phyloP scores from a whole-genome alignment of 1,140 invertebrate species.

The Aplysia californica region DNA sequence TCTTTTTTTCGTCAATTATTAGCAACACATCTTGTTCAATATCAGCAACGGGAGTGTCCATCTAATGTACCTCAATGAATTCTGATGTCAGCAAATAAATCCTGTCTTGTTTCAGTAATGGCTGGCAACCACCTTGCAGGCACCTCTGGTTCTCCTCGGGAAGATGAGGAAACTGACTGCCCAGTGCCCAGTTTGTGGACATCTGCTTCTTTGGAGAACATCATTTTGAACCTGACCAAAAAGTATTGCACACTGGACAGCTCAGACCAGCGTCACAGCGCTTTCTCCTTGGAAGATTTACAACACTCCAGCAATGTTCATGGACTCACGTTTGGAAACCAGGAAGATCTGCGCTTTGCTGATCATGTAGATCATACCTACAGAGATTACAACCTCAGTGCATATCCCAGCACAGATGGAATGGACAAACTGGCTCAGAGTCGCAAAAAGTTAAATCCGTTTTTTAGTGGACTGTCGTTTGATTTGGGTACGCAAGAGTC shows the following conservation, averaged over 20 bases:
- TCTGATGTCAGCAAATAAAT: no score
- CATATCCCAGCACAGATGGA: conserved; percentile 13
- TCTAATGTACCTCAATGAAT: no score
- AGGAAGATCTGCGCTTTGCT: conserved; percentile 19
- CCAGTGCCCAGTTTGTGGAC: conserved; percentile 29
- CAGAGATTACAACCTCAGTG: not conserved
- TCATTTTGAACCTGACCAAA: conserved; percentile 41
- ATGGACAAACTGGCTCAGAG: not conserved
- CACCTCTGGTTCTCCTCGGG: conserved; percentile 13
- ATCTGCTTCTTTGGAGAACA: conserved; percentile 65
- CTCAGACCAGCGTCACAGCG: not conserved
- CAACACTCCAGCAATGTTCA: no score
- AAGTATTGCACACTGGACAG: conserved; percentile 30
- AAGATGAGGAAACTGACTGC: not conserved
- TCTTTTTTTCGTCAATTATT: no score
- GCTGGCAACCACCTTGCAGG: conserved; percentile 33
- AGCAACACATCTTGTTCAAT: no score
- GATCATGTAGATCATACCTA: not conserved
- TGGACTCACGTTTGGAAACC: conserved; percentile 17
- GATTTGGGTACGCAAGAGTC: not conserved
- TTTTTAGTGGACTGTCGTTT: not conserved
- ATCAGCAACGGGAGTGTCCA: no score
- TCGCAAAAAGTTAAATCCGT: not conserved
- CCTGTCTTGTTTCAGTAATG: conserved; percentile 32
- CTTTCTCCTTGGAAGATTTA: no score